Evolutionary conservation across 1,140 invertebrate genomes (phyloP), one percentile per base, ranked within the genome.

Genomic region (Asobara japonica): DNA sequence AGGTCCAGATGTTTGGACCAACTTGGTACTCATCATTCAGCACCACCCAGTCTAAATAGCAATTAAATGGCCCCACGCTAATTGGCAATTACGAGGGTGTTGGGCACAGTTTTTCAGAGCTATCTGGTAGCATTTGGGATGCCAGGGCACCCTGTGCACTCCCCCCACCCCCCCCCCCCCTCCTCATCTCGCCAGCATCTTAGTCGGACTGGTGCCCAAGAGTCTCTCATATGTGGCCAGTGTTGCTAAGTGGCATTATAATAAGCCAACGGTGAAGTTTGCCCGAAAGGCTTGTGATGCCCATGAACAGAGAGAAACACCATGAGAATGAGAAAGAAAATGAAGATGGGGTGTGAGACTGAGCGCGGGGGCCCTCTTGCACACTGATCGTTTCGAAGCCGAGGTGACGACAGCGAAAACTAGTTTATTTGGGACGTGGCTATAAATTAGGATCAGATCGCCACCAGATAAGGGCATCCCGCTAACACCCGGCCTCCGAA

Each of bases 381-480:
- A 64, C 41, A 41, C 70, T 64, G 71, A 72, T 71, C 74, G 73
- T 71, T 41, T 67, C 16, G 29, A 60, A 77, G 72, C 69, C 76
- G 78, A 86, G 83, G 85, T 87, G 86, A 86, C 84, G 85, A 87
- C 85, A 87, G 85, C 84, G 84, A 82, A 87, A 87, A 88, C 86
- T 88, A 87, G 86, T 88, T 88, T 88, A 88, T 88, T 88, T 86
- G 83, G 85, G 84, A 85, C 85, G 82, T 78, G 84, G 82, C 84
- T 86, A 86, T 88, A 88, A 88, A 88, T 88, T 88, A 88, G 85
- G 84, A 86, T 87, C 85, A 86, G 86, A 88, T 88, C 83, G 81
- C 86, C 83, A 82, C 78, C 77, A 84, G 86, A 88, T 88, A 88
- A 88, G 85, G 78, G 75, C 83, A 83, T 83, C 82, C 83, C 79